Percentiles rank a stretch among this genome's conserved stretches.
Evolutionary conservation across 37 sponge, comb jelly and placozoan species (phyloP).

Genomic region (Ephydatia muelleri): DNA sequence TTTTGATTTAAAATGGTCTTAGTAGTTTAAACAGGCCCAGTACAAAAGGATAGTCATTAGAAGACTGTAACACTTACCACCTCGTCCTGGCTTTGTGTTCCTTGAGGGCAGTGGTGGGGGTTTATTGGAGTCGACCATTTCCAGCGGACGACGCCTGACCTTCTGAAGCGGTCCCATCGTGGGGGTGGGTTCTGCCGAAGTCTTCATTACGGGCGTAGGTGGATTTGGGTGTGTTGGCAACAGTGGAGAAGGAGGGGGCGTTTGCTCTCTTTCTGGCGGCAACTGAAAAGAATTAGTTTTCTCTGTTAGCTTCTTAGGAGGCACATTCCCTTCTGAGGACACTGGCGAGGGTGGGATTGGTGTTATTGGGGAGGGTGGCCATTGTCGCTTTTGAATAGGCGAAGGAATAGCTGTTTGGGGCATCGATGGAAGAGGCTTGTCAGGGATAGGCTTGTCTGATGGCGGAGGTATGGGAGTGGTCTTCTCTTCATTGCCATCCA

Average conservation of each 20-base stretch:
- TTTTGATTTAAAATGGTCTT: not conserved
- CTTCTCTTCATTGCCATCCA: not conserved
- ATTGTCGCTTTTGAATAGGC: too few relatives aligned
- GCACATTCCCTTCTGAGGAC: too few relatives aligned
- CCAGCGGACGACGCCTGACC: slow-evolving; percentile 41
- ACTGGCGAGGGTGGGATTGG: slow-evolving; percentile 12
- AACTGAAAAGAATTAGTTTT: slow-evolving; percentile 6
- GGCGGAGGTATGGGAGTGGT: slow-evolving; percentile 2
- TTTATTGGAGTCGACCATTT: slow-evolving; percentile 34
- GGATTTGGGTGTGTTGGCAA: not conserved
- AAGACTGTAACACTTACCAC: not conserved
- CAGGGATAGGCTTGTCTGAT: not conserved
- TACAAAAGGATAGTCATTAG: not conserved
- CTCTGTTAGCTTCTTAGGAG: not conserved
- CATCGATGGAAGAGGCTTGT: slow-evolving; percentile 23
- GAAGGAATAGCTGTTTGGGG: not conserved
- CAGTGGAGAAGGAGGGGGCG: slow-evolving; percentile 13
- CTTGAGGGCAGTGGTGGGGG: slow-evolving; percentile 50
- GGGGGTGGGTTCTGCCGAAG: slow-evolving; percentile 34
- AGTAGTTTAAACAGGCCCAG: not conserved
- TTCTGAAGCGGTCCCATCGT: slow-evolving; percentile 5
- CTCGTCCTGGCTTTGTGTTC: slow-evolving; percentile 11
- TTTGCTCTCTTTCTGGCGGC: slow-evolving; percentile 5
- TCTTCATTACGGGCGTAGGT: not conserved
- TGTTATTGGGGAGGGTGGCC: too few relatives aligned